Evolutionary conservation across 2,888 invertebrate species (phyloP), one percentile per base, ranked within the genome.

Genomic region (Yponomeuta plumbellus): DNA sequence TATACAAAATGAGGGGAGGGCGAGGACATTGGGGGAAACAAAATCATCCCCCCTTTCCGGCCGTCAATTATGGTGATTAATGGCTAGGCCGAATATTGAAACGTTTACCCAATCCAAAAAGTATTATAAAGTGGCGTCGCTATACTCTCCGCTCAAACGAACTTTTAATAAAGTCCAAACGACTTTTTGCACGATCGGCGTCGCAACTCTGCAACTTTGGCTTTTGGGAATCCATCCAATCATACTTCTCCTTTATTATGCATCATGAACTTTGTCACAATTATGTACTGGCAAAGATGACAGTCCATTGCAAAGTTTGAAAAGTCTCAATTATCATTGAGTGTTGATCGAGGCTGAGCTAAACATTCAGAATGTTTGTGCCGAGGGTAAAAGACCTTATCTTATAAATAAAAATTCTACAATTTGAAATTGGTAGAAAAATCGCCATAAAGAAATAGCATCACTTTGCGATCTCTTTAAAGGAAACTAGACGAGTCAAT

Each of bases 1-100:
- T 69, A 69, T 69, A 68, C 57, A 65, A 65, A 56, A 65, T 65
- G 57, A 65, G 65, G 57, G 59, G 67, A 58, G 65, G 70, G 65
- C 69, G 65, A 71, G 74, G 59, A 23, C 22, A 34, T 34, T 76
- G 76, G 76, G 76, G 78, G 77, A 63, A 58, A 77, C 76, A 22
- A 34, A 40, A n/a, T 64, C 26, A 67, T 81, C 79, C 76, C 81
- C 84, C 84, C 77, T 83, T 80, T 80, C 77, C 40, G 63, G 39
- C 80, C 86, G 90, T 90, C 91, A 91, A 90, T 91, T 90, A 88
- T 80, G 77, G 81, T 88, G 89, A 90, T 90, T 88, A 91, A 90
- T 91, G 89, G 85, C 85, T 76, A 80, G 80, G 80, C 78, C 77
- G 85, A 87, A 88, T 88, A 91, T 90, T 88, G 88, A 88, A 91